Conservation (phyloP, 2,888 invertebrate species). For the Tholera decimalis region DNA sequence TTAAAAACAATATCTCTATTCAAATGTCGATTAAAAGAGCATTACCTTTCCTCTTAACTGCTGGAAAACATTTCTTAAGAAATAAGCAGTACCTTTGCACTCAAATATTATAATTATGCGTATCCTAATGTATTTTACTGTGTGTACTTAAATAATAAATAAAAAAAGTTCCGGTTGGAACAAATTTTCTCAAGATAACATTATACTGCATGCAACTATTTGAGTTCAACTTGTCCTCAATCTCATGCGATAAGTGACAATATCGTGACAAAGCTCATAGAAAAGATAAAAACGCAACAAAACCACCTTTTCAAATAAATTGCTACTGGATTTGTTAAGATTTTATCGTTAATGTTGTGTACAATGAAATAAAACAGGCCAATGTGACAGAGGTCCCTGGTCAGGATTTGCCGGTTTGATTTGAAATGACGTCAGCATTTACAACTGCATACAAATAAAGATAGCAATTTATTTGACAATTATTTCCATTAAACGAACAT, state of each 20-base stretch:
- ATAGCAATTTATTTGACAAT: conserved; percentile 45
- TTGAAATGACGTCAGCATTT: conserved; percentile 42
- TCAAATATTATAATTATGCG: too few species aligned
- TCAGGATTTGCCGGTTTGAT: conserved; percentile 36
- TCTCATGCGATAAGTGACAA: conserved; percentile 39
- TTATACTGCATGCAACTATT: conserved; percentile 38
- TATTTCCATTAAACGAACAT: conserved; percentile 34
- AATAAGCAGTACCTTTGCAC: too few species aligned
- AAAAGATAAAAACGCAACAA: conserved; percentile 15
- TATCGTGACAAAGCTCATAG: conserved; percentile 31
- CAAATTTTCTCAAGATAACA: conserved; percentile 54
- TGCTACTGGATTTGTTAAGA: conserved; percentile 52
- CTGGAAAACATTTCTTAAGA: too few species aligned
- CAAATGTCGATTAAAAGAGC: too few species aligned
- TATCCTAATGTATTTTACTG: too few species aligned
- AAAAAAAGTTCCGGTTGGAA: conserved; percentile 45
- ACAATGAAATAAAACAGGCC: conserved; percentile 39
- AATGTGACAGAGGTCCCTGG: conserved; percentile 29
- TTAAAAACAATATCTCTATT: too few species aligned
- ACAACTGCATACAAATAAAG: conserved; percentile 30
- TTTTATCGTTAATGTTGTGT: conserved; percentile 39
- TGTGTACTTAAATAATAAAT: too few species aligned
- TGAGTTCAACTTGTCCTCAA: conserved; percentile 60
- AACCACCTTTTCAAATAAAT: conserved; percentile 29
- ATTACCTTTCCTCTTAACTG: too few species aligned